Percentiles rank a stretch among this genome's conserved stretches.
phyloP scores from a whole-genome alignment of 2,113 vertebrate genomes.

The Neofelis nebulosa region DNA sequence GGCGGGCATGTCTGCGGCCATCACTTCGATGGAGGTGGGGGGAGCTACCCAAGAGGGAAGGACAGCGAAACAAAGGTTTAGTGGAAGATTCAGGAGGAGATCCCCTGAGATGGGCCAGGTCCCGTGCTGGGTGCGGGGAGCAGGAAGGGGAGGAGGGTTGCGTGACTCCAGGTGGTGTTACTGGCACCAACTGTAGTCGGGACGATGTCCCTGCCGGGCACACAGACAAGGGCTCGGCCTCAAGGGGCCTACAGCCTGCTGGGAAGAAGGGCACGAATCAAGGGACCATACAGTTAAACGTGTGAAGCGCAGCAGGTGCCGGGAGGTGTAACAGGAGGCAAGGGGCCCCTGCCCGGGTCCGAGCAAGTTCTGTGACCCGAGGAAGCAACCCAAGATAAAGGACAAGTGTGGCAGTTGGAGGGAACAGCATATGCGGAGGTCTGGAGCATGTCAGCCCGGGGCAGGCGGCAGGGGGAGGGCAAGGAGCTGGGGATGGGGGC shows the following conservation, averaged over 20 bases:
- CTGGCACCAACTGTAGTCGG: rapidly evolving
- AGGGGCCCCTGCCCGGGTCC: background rate
- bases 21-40: slow-evolving; percentile 93
- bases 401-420: background rate
- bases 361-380: background rate
- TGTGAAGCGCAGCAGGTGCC: background rate
- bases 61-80: background rate
- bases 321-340: rapidly evolving
- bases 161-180: background rate
- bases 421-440: background rate
- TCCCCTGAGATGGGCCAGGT: background rate
- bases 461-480: rapidly evolving
- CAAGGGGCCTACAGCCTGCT: rapidly evolving
- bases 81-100: rapidly evolving
- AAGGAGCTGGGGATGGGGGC: background rate
- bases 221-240: background rate
- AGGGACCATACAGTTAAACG: rapidly evolving
- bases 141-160: background rate
- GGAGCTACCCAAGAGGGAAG: slow-evolving; percentile 86
- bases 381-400: rapidly evolving
- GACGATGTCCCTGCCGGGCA: rapidly evolving
- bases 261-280: rapidly evolving
- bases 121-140: background rate
- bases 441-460: background rate
- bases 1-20: slow-evolving; percentile 88